Percentiles rank a stretch among this genome's conserved stretches.
Conservation (phyloP, 2,113 vertebrate genomes). For the Psittacula cyanocephala region DNA sequence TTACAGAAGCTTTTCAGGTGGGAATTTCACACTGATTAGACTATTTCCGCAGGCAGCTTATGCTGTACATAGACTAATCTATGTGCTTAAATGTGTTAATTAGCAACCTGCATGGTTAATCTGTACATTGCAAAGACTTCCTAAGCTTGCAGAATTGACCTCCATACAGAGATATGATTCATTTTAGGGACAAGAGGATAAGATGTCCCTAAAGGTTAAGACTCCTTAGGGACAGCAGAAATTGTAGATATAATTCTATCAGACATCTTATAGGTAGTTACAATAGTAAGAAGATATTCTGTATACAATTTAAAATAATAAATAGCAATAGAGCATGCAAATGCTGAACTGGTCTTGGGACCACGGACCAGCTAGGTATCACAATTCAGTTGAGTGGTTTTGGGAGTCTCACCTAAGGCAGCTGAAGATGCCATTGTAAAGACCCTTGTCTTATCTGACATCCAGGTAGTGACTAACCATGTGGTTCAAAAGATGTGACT, state of each 20-base stretch:
- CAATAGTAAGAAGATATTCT: neutral
- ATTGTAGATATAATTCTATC: neutral
- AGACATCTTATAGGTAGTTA: neutral
- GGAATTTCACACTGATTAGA: neutral
- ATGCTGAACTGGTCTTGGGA: neutral
- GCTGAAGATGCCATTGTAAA: neutral
- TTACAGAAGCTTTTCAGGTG: neutral
- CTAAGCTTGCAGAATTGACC: neutral
- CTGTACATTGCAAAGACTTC: neutral
- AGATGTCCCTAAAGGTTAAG: neutral
- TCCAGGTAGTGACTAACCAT: neutral
- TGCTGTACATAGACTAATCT: neutral
- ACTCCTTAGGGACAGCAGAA: neutral
- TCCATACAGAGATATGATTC: neutral
- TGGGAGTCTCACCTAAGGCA: neutral
- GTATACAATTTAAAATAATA: neutral
- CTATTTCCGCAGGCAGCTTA: neutral
- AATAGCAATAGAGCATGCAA: neutral
- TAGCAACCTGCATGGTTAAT: neutral
- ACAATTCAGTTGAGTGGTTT: neutral
- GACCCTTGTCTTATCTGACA: neutral
- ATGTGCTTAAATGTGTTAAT: neutral
- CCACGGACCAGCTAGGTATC: neutral
- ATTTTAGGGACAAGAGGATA: neutral
- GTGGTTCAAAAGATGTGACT: neutral